phyloP scores from a whole-genome alignment of 2,113 vertebrate species.

The Phyllostomus discolor region DNA sequence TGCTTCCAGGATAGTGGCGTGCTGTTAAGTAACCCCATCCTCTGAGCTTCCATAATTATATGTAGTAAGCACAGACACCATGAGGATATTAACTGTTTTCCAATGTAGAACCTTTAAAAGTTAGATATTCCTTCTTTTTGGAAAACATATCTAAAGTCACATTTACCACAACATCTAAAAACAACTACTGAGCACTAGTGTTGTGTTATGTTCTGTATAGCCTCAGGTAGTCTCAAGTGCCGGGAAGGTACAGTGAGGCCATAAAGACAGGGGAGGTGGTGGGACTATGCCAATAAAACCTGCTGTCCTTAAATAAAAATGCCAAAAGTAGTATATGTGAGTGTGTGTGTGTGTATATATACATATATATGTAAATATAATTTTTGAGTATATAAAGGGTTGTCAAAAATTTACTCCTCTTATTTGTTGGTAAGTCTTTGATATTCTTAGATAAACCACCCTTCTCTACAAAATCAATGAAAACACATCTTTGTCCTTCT shows the following conservation, averaged over 20 bases:
- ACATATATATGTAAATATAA: fast-evolving
- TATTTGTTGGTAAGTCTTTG: not conserved
- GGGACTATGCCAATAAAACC: not conserved
- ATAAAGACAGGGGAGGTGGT: not conserved
- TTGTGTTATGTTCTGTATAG: not conserved
- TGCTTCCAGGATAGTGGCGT: not conserved
- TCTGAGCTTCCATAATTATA: not conserved
- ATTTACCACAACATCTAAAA: not conserved
- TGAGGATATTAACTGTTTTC: not conserved
- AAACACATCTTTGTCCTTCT: not conserved
- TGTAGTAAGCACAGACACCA: not conserved
- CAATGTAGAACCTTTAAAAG: not conserved
- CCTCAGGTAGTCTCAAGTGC: not conserved
- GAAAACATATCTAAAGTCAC: not conserved
- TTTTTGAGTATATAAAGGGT: not conserved
- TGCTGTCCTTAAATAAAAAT: not conserved
- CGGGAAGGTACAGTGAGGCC: not conserved
- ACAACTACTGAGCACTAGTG: not conserved
- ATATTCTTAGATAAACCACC: not conserved
- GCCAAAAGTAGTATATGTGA: not conserved
- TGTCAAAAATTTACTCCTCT: not conserved
- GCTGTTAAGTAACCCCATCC: not conserved
- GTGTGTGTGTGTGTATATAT: fast-evolving
- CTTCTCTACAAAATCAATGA: not conserved
- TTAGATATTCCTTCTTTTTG: not conserved